Base-by-base conservation (phyloP, 2,888 invertebrate species). In the Nomada fucata region DNA sequence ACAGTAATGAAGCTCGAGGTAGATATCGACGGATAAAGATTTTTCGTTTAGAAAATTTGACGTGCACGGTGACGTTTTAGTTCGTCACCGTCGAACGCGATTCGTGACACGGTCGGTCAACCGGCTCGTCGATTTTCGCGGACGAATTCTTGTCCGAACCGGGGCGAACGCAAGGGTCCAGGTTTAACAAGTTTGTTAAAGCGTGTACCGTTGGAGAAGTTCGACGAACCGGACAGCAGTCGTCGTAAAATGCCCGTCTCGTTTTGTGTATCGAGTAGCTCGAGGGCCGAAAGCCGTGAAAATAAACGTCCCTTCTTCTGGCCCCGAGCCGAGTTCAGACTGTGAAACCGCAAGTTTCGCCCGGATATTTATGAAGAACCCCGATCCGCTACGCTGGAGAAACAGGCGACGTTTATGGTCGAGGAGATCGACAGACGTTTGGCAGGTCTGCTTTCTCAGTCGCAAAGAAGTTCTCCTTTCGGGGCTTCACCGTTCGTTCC, bases 331-430 rank as follows among this genome's bases (percentile, higher is more conserved):
- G 36, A 29, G 67, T 42, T 18, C 50, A 44, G 67, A 61, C 64
- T 65, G 69, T 68, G 70, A 67, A 77, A 87, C 68, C 67, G 69
- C 85, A 50, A 77, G 79, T 76, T 79, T 79, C 76, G 59, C 75
- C 81, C 73, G 87, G 81, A 85, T 86, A 88, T 87, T 87, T 88
- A 88, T 74, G 85, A 83, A 86, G 88, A 88, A 65, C 65, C 60
- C 64, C 63, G 69, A 74, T 61, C 85, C 73, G 74, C 74, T 59
- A 59, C 65, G 76, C 67, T 61, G 80, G 80, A 83, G 84, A 87
- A 88, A 84, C 81, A 73, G 75, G 76, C 79, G 84, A 89, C 84
- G 82, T 90, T 89, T 89, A 89, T 82, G 90, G 90, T 84, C 79
- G 85, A 78, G 61, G 79, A 75, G 83, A 80, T 88, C 88, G 89